Evolutionary conservation across 2,797 vertebrate species (phyloP), one percentile per base, ranked within the genome.

Genomic region (Ambastaia sidthimunki): DNA sequence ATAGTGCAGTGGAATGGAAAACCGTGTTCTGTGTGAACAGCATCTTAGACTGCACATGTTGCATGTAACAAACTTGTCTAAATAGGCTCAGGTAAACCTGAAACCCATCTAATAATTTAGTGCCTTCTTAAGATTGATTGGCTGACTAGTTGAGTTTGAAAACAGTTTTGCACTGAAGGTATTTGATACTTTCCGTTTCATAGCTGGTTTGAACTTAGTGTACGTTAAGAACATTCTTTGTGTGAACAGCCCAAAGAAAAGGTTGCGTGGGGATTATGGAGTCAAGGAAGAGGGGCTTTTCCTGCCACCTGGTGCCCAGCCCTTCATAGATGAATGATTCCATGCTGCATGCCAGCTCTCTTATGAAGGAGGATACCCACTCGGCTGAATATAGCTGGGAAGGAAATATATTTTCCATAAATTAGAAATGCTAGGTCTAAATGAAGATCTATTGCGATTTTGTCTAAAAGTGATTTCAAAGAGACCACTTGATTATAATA

Each of bases 171-270:
- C 57, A 59, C 21, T 1, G 23, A 59, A 25, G 16, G 7, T 62
- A 31, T 31, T 60, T n/a, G 71, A 57, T 28, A 13, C 21, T 54
- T 15, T 41, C 16, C 7, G 0, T 1, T 28, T 67, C 52, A 11
- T 55, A 18, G 1, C 6, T 71, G 47, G 66, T 50, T 74, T 77
- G 54, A 13, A 48, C 28, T 80, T 65, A 19, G 85, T 76, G 10
- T 81, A 63, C 28, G 4, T 28, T 28, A 74, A 80, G 68, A 82
- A 88, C 88, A 91, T 93, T 92, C 88, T 90, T 88, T 15, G 82
- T 82, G 78, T 89, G 90, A 89, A 88, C 85, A 82, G 87, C 89
- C 85, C 83, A 80, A 86, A 85, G 87, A 85, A 89, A 91, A 34
- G 52, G 81, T 89, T 87, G 67, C 88, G 87, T 28, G 41, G 89